Evolutionary conservation across 2,797 vertebrate genomes (phyloP), one percentile per base, ranked within the genome.

Genomic region (Sciurus carolinensis): DNA sequence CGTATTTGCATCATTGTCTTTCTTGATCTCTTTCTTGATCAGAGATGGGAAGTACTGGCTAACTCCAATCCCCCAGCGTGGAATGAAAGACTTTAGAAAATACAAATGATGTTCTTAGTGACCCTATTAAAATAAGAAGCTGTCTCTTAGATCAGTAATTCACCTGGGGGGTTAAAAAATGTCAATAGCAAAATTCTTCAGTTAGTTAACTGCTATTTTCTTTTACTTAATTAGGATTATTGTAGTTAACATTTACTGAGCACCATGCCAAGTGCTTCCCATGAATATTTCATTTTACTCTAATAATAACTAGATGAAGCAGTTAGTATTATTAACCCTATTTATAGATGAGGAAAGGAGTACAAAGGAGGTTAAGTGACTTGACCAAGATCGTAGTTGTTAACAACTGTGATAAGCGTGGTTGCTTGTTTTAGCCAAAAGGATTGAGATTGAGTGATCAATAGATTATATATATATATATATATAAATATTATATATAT

Each of bases 221-320:
- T 84, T 91, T 67, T 13, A 15, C 2, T 84, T 83, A 75, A 88
- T 71, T 87, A 20, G 47, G 62, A 39, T 80, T 95, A 81, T 72
- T 86, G 81, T 80, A 85, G 71, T 83, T 93, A 92, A 97, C 33
- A 57, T 91, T 82, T 52, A 66, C 47, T 8, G 11, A 93, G 36
- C 28, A 26, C 47, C n/a, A 3, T 39, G 54, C n/a, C 54, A 92
- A 81, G 54, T 76, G 39, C n/a, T 96, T 94, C 66, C 30, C 47
- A 81, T 96, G 92, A 94, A 71, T 96, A 86, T 73, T 96, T 96
- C 87, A 90, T 95, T 94, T 92, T 73, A 64, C 28, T 69, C 54
- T 76, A 91, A 69, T 11, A 30, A n/a, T 73, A 96, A 64, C 93
- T 20, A 7, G 33, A 79, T 33, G 66, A 72, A 64, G 79, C 42